Evolutionary conservation across 2,797 vertebrate species (phyloP).

Genomic region (Lutra lutra): DNA sequence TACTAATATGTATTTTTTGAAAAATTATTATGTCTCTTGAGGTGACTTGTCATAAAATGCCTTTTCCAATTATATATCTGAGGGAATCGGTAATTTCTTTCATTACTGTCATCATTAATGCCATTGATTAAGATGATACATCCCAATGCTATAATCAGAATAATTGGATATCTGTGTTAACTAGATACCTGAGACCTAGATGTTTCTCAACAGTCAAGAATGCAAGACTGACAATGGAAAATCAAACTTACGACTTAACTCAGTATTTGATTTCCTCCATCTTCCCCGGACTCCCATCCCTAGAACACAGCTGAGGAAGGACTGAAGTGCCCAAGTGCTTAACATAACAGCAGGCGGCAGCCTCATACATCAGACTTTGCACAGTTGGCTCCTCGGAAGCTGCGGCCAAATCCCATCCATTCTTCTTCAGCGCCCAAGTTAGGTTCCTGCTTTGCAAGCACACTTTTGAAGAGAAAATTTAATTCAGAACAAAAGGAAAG

Average conservation of each 20-base stretch:
- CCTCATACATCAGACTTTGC: not conserved
- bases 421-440: constrained; percentile 50
- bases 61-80: not conserved
- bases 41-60: constrained; percentile 15
- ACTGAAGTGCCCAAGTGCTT: not conserved
- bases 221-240: not conserved
- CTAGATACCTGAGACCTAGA: not conserved
- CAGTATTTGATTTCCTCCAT: not conserved
- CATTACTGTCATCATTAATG: not conserved
- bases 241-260: constrained; percentile 6
- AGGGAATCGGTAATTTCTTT: not conserved
- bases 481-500: constrained; percentile 30
- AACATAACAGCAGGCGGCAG: not conserved
- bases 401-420: not conserved
- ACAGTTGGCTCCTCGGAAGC: not conserved
- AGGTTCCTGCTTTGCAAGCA: constrained; percentile 41
- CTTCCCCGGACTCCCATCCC: not conserved
- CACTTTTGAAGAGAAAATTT: constrained; percentile 49
- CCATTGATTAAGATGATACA: not conserved
- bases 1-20: not conserved
- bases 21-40: not conserved
- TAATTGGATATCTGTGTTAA: not conserved
- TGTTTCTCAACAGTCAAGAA: constrained; percentile 15
- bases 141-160: not conserved
- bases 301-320: constrained; percentile 4